phyloP scores from a whole-genome alignment of 2,797 vertebrate species.

The Diglossa cyanea region DNA sequence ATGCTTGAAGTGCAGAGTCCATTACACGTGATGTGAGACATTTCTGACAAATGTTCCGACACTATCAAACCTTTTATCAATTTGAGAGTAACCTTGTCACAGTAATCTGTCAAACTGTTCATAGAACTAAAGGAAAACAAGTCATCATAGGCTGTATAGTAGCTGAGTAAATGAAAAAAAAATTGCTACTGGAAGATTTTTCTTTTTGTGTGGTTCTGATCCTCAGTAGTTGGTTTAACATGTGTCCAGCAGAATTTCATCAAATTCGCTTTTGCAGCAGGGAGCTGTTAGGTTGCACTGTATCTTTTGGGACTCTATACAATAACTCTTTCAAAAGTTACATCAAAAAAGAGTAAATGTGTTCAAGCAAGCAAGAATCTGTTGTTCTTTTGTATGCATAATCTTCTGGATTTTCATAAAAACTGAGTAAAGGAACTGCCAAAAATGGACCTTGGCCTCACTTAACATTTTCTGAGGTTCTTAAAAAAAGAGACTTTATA shows the following conservation, averaged over 20 bases:
- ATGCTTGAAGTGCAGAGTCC: conserved; percentile 49
- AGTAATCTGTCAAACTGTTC: conserved; percentile 74
- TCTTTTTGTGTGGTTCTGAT: conserved; percentile 38
- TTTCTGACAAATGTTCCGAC: conserved; percentile 77
- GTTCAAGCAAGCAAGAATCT: not conserved
- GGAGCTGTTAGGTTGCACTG: not conserved
- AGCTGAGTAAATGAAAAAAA: conserved; percentile 64
- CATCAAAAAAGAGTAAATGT: not conserved
- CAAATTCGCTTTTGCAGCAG: not conserved
- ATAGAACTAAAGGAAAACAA: conserved; percentile 73
- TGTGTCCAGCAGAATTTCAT: conserved; percentile 9
- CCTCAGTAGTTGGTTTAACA: conserved; percentile 22
- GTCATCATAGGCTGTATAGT: conserved; percentile 55
- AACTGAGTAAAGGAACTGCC: not conserved
- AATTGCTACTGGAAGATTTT: conserved; percentile 22
- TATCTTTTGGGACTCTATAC: not conserved
- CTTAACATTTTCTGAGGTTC: not conserved
- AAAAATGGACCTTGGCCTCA: not conserved
- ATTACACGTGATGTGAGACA: conserved; percentile 61
- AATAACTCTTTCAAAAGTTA: not conserved
- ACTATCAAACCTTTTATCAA: conserved; percentile 80
- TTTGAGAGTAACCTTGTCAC: conserved; percentile 77
- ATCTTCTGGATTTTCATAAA: not conserved
- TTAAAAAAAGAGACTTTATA: not conserved
- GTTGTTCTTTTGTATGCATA: not conserved